Conservation (phyloP, 2,113 vertebrate genomes). For the Ailuropoda melanoleuca region DNA sequence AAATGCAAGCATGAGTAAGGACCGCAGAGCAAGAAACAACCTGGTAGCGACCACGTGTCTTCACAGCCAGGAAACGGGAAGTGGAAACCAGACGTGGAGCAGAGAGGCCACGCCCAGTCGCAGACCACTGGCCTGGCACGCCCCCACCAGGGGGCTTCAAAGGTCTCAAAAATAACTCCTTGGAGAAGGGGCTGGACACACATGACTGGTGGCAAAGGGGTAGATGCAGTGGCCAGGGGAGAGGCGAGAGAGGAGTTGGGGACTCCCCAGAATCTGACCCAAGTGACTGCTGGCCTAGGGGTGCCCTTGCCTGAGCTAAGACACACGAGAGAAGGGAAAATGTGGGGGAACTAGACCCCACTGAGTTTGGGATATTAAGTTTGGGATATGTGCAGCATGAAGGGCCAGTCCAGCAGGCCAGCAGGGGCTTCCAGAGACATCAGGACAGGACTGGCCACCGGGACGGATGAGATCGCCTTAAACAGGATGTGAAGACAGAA, state of each 20-base stretch:
- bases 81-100: no score
- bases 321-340: no score
- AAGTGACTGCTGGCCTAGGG: neutral
- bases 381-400: no score
- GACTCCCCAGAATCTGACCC: neutral
- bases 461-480: neutral
- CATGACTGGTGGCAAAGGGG: neutral
- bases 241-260: rapidly evolving
- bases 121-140: neutral
- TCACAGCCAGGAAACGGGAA: neutral
- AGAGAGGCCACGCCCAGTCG: neutral
- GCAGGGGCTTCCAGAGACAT: neutral
- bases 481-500: neutral
- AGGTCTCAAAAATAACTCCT: neutral
- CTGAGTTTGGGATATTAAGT: no score
- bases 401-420: neutral
- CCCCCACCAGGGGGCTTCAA: rapidly evolving
- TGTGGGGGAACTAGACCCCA: neutral
- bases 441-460: neutral
- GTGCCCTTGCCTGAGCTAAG: neutral
- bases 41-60: neutral
- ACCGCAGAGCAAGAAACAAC: neutral
- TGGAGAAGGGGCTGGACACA: neutral
- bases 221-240: no score
- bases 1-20: neutral